Conservation (phyloP, 2,113 vertebrate genomes). For the Catharus minimus region DNA sequence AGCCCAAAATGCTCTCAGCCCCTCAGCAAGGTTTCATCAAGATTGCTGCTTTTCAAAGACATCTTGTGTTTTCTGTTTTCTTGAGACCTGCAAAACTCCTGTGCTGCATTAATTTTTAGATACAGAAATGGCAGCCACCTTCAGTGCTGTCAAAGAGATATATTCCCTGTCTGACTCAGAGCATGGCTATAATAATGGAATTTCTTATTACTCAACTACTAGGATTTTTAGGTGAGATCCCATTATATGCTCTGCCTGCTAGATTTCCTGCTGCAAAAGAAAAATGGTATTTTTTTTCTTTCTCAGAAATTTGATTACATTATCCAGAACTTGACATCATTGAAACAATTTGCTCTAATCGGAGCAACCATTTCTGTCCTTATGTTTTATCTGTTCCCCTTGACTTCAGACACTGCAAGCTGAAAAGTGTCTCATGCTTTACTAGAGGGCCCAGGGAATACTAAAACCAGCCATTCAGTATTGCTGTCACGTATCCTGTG, state of each 20-base stretch:
- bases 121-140: background rate
- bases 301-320: background rate
- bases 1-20: background rate
- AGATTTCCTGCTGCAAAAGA: background rate
- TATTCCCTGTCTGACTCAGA: background rate
- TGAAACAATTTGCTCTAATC: background rate
- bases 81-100: background rate
- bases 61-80: background rate
- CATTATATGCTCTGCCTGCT: background rate
- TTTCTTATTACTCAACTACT: background rate
- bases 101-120: background rate
- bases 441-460: background rate
- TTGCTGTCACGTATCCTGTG: background rate
- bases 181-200: background rate
- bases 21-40: background rate
- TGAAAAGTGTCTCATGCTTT: background rate
- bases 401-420: background rate
- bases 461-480: background rate
- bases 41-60: background rate
- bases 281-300: background rate
- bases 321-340: background rate
- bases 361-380: background rate
- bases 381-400: background rate
- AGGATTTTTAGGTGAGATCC: background rate
- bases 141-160: background rate